phyloP scores from a whole-genome alignment of 2,888 invertebrate genomes.

The Drosophila nigricruria region DNA sequence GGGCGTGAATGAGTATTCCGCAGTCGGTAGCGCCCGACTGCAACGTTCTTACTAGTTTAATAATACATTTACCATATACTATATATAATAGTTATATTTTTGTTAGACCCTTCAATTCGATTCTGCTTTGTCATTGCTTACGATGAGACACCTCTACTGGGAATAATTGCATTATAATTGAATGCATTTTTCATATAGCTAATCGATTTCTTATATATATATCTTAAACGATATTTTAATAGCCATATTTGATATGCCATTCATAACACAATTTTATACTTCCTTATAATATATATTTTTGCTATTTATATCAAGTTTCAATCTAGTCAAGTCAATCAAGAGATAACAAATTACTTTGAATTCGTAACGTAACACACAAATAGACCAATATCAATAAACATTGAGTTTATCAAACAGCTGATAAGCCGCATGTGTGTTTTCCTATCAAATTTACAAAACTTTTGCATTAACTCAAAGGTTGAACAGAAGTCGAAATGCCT shows the following conservation, averaged over 20 bases:
- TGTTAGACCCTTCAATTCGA: neutral
- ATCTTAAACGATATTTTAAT: neutral
- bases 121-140: neutral
- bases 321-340: neutral
- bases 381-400: conserved; percentile 5
- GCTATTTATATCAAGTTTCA: neutral
- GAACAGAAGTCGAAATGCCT: neutral
- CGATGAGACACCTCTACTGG: neutral
- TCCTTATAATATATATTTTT: neutral
- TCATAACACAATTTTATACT: fast-evolving
- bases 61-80: neutral
- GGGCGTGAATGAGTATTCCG: no score
- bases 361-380: neutral
- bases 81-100: neutral
- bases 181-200: neutral
- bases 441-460: neutral
- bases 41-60: no score
- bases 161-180: neutral
- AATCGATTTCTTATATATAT: neutral
- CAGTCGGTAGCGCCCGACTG: no score
- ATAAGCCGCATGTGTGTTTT: conserved; percentile 18
- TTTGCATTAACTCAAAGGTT: neutral
- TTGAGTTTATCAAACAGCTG: conserved; percentile 29
- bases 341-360: neutral
- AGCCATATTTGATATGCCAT: neutral